Conservation (phyloP, 1,140 invertebrate genomes). For the Aleiodes sp. region DNA sequence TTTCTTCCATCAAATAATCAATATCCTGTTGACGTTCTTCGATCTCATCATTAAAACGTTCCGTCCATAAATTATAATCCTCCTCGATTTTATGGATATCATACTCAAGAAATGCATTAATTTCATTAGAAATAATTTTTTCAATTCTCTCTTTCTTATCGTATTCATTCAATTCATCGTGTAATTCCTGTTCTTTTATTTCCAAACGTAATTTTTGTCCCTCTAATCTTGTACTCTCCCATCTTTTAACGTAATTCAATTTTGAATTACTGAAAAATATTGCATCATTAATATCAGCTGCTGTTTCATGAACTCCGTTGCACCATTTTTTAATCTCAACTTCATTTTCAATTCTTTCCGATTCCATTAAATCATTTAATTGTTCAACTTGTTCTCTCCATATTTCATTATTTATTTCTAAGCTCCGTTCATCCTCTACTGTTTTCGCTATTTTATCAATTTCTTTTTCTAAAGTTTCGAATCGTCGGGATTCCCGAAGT, state of each 20-base stretch:
- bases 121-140: conserved; percentile 41
- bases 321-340: conserved; percentile 29
- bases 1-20: conserved; percentile 42
- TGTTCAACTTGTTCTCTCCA: conserved; percentile 41
- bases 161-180: conserved; percentile 36
- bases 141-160: conserved; percentile 35
- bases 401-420: conserved; percentile 45
- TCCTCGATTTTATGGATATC: conserved; percentile 43
- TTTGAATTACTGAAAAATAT: conserved; percentile 33
- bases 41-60: conserved; percentile 46
- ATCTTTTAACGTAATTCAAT: conserved; percentile 39
- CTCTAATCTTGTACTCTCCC: conserved; percentile 47
- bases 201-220: conserved; percentile 40
- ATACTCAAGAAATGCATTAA: conserved; percentile 34
- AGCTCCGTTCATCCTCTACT: conserved; percentile 38
- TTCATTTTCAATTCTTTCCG: conserved; percentile 32
- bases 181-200: conserved; percentile 36
- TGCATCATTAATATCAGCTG: conserved; percentile 32
- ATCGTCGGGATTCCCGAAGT: conserved; percentile 37
- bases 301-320: conserved; percentile 14
- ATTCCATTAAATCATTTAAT: conserved; percentile 36
- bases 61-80: conserved; percentile 45
- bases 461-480: conserved; percentile 43
- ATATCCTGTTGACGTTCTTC: conserved; percentile 45
- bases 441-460: conserved; percentile 43